phyloP scores from a whole-genome alignment of 2,888 invertebrate species.

The Oscheius myriophilus region DNA sequence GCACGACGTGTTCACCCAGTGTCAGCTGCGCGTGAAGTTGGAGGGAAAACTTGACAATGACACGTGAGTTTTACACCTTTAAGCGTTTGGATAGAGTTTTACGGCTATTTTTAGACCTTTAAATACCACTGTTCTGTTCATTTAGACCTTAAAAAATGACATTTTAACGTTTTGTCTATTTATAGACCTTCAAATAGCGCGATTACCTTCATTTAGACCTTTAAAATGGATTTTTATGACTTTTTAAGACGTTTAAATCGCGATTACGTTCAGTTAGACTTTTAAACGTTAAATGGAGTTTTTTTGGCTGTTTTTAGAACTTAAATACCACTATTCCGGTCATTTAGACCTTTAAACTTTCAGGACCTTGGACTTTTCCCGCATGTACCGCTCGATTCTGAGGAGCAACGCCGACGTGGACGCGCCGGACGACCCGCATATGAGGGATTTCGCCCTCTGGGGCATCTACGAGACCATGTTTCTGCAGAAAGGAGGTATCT shows the following conservation, averaged over 20 bases:
- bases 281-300: not conserved
- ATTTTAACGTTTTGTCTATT: too few species aligned
- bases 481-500: conserved; percentile 34
- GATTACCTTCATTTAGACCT: too few species aligned
- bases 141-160: too few species aligned
- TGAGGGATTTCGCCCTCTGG: conserved; percentile 46
- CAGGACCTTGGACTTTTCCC: conserved; percentile 35
- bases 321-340: too few species aligned
- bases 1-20: conserved; percentile 42
- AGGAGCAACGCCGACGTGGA: conserved; percentile 34
- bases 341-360: not conserved
- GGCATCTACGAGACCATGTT: conserved; percentile 47
- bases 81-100: not conserved
- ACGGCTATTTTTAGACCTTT: not conserved
- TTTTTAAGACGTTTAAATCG: not conserved
- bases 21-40: conserved; percentile 27
- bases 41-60: conserved; percentile 32
- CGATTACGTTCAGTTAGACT: too few species aligned
- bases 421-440: conserved; percentile 29
- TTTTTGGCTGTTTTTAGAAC: not conserved
- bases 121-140: too few species aligned
- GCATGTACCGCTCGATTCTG: conserved; percentile 44
- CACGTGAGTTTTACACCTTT: conserved; percentile 13
- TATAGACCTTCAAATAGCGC: not conserved
- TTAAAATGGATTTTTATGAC: not conserved